Percentiles rank a stretch among this genome's conserved stretches.
These are phyloP conservation scores for Pyrochroa serraticornis DNA, from an alignment of 2,888 invertebrate genomes.

Conservation along the genomic window DNA sequence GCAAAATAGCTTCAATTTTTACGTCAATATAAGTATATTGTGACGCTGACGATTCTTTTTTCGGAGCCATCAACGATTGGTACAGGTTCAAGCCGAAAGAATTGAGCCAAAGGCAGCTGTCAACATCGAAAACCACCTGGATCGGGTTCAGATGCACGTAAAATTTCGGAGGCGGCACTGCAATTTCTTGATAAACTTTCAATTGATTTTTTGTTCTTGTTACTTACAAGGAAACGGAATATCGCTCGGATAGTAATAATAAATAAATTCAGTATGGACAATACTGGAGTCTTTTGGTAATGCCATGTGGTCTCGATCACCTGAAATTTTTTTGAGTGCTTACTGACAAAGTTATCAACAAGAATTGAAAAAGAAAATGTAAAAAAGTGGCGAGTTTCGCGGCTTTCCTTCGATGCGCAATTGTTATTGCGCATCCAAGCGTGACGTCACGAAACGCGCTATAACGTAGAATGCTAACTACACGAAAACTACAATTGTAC, in stretches of 20 bases:
- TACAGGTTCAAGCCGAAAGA: constrained; percentile 89
- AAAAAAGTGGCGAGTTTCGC: too few species aligned
- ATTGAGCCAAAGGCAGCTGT: constrained; percentile 92
- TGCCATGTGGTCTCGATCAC: constrained; percentile 77
- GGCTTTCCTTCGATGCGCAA: too few species aligned
- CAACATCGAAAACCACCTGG: constrained; percentile 83
- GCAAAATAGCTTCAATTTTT: constrained; percentile 91
- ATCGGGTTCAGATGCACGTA: constrained; percentile 92
- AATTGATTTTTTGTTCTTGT: constrained; percentile 20
- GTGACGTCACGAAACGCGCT: too few species aligned
- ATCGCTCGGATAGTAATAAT: constrained; percentile 95
- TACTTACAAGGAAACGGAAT: constrained; percentile 83
- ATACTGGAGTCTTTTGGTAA: constrained; percentile 90
- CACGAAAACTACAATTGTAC: constrained; percentile 36
- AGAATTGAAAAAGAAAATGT: constrained; percentile 7
- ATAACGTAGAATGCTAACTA: neutral
- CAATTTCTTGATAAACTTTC: constrained; percentile 43
- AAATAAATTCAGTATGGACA: constrained; percentile 94
- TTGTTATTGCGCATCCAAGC: too few species aligned
- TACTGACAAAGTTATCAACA: constrained; percentile 12
- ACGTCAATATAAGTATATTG: constrained; percentile 78
- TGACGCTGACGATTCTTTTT: constrained; percentile 50
- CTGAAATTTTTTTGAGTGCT: constrained; percentile 54
- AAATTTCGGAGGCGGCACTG: constrained; percentile 93
- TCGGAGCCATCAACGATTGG: constrained; percentile 70